A percentile compares a stretch with the other conserved stretches of the same genome.
These are phyloP conservation scores for Platycnemis pennipes DNA, from an alignment of 2,888 invertebrate species.

Conservation along the genomic window DNA sequence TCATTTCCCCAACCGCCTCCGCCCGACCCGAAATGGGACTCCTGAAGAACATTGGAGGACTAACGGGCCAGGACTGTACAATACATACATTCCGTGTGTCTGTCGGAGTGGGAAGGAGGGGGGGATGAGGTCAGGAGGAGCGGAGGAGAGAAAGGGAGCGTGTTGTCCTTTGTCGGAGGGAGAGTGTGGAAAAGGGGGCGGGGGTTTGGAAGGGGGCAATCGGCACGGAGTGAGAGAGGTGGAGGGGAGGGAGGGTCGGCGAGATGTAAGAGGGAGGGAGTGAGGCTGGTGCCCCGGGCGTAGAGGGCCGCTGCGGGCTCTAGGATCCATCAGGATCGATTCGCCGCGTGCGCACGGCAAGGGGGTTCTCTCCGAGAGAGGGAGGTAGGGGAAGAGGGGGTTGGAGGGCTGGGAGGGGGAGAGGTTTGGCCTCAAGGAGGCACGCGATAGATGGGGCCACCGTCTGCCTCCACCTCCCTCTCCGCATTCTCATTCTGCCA, in stretches of 20 bases:
- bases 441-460: slow-evolving; percentile 27
- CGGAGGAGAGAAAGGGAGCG: not conserved
- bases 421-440: slow-evolving; percentile 30
- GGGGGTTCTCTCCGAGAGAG: not conserved
- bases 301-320: slow-evolving; percentile 47
- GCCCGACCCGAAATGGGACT: not conserved
- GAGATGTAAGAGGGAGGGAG: not conserved
- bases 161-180: not conserved
- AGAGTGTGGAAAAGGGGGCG: not conserved
- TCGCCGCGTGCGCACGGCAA: slow-evolving; percentile 21
- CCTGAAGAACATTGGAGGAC: not conserved
- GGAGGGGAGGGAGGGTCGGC: not conserved
- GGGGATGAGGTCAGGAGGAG: not conserved
- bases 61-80: not conserved
- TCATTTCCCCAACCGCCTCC: not conserved
- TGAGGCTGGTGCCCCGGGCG: slow-evolving; percentile 25
- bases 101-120: not conserved
- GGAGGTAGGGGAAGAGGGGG: not conserved
- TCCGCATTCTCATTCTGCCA: not conserved
- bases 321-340: slow-evolving; percentile 50
- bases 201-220: not conserved
- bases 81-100: not conserved
- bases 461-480: not conserved
- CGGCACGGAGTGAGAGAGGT: not conserved
- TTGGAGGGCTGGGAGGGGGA: not conserved